Evolutionary conservation across 2,888 invertebrate species (phyloP).

Genomic region (Zonitis immaculata): DNA sequence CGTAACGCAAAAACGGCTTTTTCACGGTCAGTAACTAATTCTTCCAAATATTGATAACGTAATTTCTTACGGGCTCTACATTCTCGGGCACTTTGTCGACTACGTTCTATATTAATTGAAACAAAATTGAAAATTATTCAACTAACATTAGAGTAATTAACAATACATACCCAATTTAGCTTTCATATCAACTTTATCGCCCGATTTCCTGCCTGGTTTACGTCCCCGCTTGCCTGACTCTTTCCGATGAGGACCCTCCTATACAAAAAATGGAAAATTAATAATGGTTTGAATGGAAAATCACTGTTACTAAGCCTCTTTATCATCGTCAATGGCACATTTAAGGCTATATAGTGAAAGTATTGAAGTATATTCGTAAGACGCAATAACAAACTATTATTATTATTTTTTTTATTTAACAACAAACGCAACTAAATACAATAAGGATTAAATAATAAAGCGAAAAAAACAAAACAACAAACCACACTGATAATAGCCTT

Average conservation of each 20-base stretch:
- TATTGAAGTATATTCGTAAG: not conserved
- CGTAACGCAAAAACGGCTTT: slow-evolving; percentile 83
- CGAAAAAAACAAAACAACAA: too few species aligned
- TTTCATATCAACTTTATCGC: slow-evolving; percentile 89
- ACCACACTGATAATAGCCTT: too few species aligned
- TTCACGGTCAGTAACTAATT: slow-evolving; percentile 88
- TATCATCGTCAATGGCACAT: not conserved
- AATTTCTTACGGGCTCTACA: slow-evolving; percentile 95
- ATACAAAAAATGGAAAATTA: slow-evolving; percentile 30
- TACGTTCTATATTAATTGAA: slow-evolving; percentile 69
- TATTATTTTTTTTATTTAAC: too few species aligned
- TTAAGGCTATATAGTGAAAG: not conserved
- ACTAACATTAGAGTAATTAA: too few species aligned
- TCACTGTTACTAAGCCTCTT: too few species aligned
- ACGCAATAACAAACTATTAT: not conserved
- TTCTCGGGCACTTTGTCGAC: slow-evolving; percentile 95
- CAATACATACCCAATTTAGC: slow-evolving; percentile 79
- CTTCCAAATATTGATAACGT: slow-evolving; percentile 94
- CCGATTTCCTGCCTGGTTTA: slow-evolving; percentile 80
- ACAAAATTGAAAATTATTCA: slow-evolving; percentile 2
- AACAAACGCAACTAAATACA: too few species aligned
- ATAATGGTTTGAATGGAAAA: too few species aligned
- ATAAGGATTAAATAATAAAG: too few species aligned
- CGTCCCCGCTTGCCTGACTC: slow-evolving; percentile 84
- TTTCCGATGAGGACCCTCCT: slow-evolving; percentile 64